Conservation (phyloP, 2,797 vertebrate genomes). For the Dendrocincla tyrannina region DNA sequence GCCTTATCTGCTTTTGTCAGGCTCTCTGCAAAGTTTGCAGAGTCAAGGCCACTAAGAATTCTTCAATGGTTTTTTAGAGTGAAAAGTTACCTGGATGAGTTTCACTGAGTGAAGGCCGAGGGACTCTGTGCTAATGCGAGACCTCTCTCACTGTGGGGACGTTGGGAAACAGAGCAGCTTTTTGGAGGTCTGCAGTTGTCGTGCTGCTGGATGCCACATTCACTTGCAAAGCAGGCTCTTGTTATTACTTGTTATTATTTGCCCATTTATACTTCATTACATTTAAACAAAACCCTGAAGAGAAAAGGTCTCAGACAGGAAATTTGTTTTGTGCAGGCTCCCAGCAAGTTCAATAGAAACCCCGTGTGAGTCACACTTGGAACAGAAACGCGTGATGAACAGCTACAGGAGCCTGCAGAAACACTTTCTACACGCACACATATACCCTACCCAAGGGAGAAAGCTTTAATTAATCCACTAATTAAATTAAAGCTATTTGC, state of each 20-base stretch:
- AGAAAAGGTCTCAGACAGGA: constrained; percentile 36
- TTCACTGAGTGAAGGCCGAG: background rate
- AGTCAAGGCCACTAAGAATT: background rate
- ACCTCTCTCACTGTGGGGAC: background rate
- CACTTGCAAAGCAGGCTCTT: constrained; percentile 9
- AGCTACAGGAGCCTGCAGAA: background rate
- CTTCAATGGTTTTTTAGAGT: background rate
- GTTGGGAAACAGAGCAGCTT: background rate
- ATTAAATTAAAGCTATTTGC: constrained; percentile 68
- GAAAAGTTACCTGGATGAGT: background rate
- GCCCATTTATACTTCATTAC: constrained; percentile 29
- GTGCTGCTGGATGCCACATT: background rate
- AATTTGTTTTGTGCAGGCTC: constrained; percentile 36
- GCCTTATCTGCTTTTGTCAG: background rate
- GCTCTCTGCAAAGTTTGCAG: fast-evolving
- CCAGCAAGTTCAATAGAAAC: constrained; percentile 2
- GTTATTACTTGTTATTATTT: background rate
- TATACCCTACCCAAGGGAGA: constrained; percentile 21
- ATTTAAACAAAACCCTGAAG: constrained; percentile 42
- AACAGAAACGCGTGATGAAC: background rate
- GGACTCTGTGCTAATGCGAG: background rate
- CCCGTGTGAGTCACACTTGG: constrained; percentile 50
- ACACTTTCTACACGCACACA: background rate
- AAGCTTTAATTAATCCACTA: constrained; percentile 70
- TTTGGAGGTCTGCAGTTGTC: background rate